These are phyloP conservation scores for Crocidura indochinensis DNA, from an alignment of 2,797 vertebrate genomes.

Conservation along the genomic window DNA sequence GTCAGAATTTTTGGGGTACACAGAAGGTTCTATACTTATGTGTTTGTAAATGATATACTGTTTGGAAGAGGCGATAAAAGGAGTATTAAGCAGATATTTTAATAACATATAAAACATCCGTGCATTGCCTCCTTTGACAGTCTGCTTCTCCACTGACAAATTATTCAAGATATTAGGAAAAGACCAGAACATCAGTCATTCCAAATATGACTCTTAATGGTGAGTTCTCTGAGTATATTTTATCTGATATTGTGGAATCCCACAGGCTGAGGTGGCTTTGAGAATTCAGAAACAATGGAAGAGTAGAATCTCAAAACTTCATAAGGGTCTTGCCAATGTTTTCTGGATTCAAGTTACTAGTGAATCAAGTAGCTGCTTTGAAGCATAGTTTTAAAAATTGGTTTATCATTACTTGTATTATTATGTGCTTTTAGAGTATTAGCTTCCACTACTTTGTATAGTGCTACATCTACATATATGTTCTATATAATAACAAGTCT, in stretches of 20 bases:
- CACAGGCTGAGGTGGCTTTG: not conserved
- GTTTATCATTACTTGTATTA: no score
- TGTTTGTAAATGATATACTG: not conserved
- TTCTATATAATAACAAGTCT: no score
- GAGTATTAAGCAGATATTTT: not conserved
- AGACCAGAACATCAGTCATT: not conserved
- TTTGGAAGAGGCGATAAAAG: not conserved
- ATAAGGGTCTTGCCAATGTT: conserved; percentile 24
- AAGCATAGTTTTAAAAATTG: not conserved
- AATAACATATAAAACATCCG: not conserved
- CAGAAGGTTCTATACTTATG: not conserved
- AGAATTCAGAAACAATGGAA: conserved; percentile 41
- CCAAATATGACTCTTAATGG: not conserved
- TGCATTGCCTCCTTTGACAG: not conserved
- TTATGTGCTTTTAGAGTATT: no score
- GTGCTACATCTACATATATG: no score
- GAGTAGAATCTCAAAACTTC: conserved; percentile 13
- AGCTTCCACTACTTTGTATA: no score
- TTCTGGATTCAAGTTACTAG: conserved; percentile 44
- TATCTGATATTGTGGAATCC: conserved; percentile 23
- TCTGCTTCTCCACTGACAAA: not conserved
- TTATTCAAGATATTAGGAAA: not conserved
- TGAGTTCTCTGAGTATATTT: not conserved
- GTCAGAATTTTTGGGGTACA: not conserved
- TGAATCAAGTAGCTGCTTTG: conserved; percentile 51